A percentile compares a stretch with the other conserved stretches of the same genome.
These are phyloP conservation scores for Keiferia lycopersicella DNA, from an alignment of 2,888 invertebrate species.

Conservation along the genomic window DNA sequence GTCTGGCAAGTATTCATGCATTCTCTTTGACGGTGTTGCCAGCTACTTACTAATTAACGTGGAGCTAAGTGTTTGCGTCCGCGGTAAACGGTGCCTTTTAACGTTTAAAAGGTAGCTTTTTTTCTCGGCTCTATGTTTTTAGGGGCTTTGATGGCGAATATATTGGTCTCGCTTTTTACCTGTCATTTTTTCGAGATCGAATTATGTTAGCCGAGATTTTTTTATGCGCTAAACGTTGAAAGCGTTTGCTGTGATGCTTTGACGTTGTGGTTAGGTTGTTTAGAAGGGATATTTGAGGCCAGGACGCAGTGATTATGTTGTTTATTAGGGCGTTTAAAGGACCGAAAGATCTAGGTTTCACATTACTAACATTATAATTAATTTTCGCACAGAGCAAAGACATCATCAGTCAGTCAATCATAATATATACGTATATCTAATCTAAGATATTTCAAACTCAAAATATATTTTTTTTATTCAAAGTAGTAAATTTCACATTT, in stretches of 20 bases:
- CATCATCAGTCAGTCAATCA: too few species aligned
- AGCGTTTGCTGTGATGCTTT: conserved; percentile 21
- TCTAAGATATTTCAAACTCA: too few species aligned
- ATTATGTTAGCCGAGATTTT: conserved; percentile 60
- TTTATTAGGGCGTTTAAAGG: too few species aligned
- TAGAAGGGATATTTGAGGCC: too few species aligned
- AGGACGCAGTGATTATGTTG: too few species aligned
- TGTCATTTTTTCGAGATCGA: conserved; percentile 63
- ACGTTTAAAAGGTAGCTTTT: conserved; percentile 74
- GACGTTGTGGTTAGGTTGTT: not conserved
- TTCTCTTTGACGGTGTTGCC: conserved; percentile 78
- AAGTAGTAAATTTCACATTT: too few species aligned
- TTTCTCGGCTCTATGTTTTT: conserved; percentile 67
- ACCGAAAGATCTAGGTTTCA: too few species aligned
- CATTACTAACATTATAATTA: too few species aligned
- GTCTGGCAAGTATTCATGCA: conserved; percentile 78
- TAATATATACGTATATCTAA: too few species aligned
- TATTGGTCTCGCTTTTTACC: conserved; percentile 70
- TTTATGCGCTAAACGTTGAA: conserved; percentile 28
- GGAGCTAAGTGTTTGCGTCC: conserved; percentile 80
- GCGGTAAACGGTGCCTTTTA: conserved; percentile 80
- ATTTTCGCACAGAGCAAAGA: too few species aligned
- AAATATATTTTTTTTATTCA: too few species aligned
- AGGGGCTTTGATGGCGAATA: conserved; percentile 69
- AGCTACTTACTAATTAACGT: conserved; percentile 80